phyloP scores from a whole-genome alignment of 1,140 invertebrate genomes.

The Zaprionus tsacasi region DNA sequence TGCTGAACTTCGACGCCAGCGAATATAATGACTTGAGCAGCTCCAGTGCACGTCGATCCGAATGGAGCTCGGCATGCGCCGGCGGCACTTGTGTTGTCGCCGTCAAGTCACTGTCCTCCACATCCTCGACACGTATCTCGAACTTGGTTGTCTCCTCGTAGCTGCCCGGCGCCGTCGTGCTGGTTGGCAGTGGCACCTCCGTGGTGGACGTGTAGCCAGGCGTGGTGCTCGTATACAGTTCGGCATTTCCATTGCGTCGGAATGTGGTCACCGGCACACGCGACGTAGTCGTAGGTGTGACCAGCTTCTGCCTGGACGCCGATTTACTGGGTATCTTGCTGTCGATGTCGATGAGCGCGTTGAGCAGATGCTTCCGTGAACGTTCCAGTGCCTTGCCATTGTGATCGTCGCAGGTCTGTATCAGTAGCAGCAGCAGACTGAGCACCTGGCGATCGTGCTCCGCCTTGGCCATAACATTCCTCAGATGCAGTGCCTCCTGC shows the following conservation, averaged over 20 bases:
- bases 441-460: conserved; percentile 90
- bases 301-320: conserved; percentile 51
- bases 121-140: conserved; percentile 78
- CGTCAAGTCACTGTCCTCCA: conserved; percentile 56
- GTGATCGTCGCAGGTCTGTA: conserved; percentile 90
- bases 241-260: conserved; percentile 50
- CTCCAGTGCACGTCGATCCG: conserved; percentile 91
- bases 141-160: conserved; percentile 80
- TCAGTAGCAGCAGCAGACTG: conserved; percentile 89
- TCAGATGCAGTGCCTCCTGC: conserved; percentile 89
- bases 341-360: conserved; percentile 87
- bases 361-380: conserved; percentile 87
- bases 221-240: conserved; percentile 62
- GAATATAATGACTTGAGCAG: conserved; percentile 92
- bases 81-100: conserved; percentile 52
- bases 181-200: conserved; percentile 56
- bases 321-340: conserved; percentile 84
- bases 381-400: conserved; percentile 88
- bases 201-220: conserved; percentile 69
- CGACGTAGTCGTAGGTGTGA: conserved; percentile 56
- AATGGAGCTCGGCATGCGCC: conserved; percentile 65
- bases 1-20: conserved; percentile 89
- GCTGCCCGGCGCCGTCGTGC: conserved; percentile 59
- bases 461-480: conserved; percentile 92
- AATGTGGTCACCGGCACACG: conserved; percentile 75